A percentile compares a stretch with the other conserved stretches of the same genome.
Conservation (phyloP, 2,797 vertebrate species). For the Ctenopoma multispine region DNA sequence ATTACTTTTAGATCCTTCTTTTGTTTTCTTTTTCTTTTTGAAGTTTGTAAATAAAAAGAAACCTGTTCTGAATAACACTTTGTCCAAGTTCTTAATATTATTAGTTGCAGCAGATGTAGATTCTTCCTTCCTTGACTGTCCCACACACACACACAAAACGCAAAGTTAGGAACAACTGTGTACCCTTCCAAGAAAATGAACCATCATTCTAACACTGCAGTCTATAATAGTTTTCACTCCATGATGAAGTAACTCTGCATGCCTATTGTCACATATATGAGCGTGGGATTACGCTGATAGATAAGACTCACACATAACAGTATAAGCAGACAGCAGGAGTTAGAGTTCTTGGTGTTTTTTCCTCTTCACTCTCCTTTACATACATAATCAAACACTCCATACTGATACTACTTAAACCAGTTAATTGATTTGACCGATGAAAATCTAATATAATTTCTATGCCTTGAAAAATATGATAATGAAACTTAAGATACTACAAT, state of each 20-base stretch:
- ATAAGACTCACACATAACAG: no score
- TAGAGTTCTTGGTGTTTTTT: no score
- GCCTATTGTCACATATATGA: no score
- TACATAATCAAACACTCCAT: no score
- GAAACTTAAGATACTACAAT: neutral
- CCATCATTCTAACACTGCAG: neutral
- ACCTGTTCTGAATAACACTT: slow-evolving; percentile 68
- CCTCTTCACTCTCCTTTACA: no score
- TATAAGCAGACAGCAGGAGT: no score
- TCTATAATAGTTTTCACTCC: neutral
- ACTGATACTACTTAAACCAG: no score
- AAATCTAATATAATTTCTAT: no score
- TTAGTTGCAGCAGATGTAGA: neutral
- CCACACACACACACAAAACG: neutral
- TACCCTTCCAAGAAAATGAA: neutral
- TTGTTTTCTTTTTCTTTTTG: slow-evolving; percentile 64
- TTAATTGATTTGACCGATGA: no score
- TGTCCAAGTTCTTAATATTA: slow-evolving; percentile 41
- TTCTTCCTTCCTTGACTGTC: neutral
- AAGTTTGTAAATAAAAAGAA: slow-evolving; percentile 85
- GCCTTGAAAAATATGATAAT: no score
- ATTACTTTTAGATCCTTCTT: slow-evolving; percentile 63
- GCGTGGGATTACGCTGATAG: no score
- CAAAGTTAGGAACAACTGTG: neutral
- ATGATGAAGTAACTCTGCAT: no score